Conservation (phyloP, 2,113 vertebrate species). For the Callocephalon fimbriatum region DNA sequence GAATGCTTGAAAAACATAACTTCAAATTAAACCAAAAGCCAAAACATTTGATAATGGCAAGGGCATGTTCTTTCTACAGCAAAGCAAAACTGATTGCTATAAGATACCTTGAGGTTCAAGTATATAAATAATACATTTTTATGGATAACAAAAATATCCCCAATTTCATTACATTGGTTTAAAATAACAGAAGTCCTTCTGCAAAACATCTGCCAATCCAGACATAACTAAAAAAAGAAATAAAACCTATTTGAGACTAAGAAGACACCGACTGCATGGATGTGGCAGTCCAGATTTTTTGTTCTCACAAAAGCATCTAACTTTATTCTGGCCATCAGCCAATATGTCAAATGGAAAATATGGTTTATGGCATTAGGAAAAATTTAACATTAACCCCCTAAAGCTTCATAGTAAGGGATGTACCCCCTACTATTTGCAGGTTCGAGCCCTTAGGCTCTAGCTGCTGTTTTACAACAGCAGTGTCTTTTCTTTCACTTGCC, state of each 20-base stretch:
- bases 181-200: background rate
- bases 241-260: background rate
- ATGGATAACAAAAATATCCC: background rate
- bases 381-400: slow-evolving; percentile 49
- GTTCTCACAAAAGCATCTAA: background rate
- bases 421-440: slow-evolving; percentile 45
- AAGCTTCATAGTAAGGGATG: slow-evolving; percentile 10
- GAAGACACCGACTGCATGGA: background rate
- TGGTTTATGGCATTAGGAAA: background rate
- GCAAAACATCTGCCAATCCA: background rate
- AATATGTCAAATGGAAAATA: slow-evolving; percentile 40
- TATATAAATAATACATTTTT: background rate
- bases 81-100: background rate
- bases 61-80: background rate
- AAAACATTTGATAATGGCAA: background rate
- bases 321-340: slow-evolving; percentile 17
- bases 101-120: background rate
- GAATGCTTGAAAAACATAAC: background rate
- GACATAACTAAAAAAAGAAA: background rate
- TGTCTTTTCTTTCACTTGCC: background rate
- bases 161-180: background rate
- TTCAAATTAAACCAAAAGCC: background rate
- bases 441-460: slow-evolving; percentile 42
- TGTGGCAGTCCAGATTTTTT: background rate
- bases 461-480: background rate